Evolutionary conservation across 2,888 invertebrate species (phyloP).

Genomic region (Drosophila dives): DNA sequence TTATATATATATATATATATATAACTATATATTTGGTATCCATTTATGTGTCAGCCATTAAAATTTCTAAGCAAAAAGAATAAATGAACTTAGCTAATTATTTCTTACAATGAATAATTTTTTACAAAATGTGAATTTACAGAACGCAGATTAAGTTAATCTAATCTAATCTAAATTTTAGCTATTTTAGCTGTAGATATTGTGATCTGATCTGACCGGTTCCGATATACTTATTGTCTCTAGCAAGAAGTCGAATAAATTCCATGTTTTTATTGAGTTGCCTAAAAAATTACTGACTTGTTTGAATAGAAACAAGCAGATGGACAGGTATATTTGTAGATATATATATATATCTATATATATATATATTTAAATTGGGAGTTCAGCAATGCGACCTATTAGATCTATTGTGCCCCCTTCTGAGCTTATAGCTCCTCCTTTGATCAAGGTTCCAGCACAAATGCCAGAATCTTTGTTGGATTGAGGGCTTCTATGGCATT

Average conservation of each 20-base stretch:
- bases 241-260: background rate
- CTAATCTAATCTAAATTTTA: no score
- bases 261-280: background rate
- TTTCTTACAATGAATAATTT: background rate
- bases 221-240: background rate
- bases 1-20: background rate
- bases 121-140: background rate
- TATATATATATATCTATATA: background rate
- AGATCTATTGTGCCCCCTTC: no score
- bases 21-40: background rate
- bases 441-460: accelerated
- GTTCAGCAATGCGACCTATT: no score
- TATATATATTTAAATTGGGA: no score
- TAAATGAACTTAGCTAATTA: background rate
- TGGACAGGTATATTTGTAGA: background rate
- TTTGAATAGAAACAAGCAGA: background rate
- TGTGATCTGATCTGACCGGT: accelerated
- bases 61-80: background rate
- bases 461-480: no score
- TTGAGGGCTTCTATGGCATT: no score
- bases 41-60: background rate
- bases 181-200: background rate
- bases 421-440: no score
- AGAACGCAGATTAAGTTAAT: background rate
- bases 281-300: background rate